Evolutionary conservation across 2,888 invertebrate species (phyloP), one percentile per base, ranked within the genome.

Genomic region (Bugulina stolonifera): DNA sequence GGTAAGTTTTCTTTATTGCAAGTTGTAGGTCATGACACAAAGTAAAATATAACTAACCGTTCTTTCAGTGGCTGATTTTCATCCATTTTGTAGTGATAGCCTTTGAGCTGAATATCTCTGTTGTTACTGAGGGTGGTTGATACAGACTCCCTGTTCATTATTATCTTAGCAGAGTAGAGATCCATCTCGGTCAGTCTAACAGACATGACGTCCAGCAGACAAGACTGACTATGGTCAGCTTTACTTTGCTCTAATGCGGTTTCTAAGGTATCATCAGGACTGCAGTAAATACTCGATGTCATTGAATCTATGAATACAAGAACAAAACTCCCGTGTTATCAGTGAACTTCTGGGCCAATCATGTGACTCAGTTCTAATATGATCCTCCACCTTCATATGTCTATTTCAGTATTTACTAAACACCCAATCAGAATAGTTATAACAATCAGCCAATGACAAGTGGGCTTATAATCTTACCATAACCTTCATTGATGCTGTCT

Each of bases 141-240:
- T 14, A 5, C 25, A 27, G 27, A 18, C 18, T 14, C 1, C 27
- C 25, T 34, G 72, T 79, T 78, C 55, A 77, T 76, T 10, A 78
- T 76, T 79, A 87, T 80, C 72, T 85, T 86, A 43, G 89, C 91
- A 69, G 90, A 87, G 81, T 89, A 90, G 75, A 93, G 86, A 82
- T 92, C 89, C 89, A 92, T 91, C 79, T 92, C 91, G 72, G 89
- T 88, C 75, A 93, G 85, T 73, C 89, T 88, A 35, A 93, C 87
- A n/a, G 86, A 84, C 86, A 92, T 90, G 71, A 91, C 89, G 81
- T 93, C 92, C 75, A 93, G 82, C 74, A 91, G 80, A 81, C 90
- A 90, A 29, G 73, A 72, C 69, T 81, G 77, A 35, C 64, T 64
- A 1, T 64, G 22, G 3, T 32, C 29, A 10, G 43, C 5, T 43